These are phyloP conservation scores for Mugil cephalus DNA, from an alignment of 2,113 vertebrate species.

Conservation along the genomic window DNA sequence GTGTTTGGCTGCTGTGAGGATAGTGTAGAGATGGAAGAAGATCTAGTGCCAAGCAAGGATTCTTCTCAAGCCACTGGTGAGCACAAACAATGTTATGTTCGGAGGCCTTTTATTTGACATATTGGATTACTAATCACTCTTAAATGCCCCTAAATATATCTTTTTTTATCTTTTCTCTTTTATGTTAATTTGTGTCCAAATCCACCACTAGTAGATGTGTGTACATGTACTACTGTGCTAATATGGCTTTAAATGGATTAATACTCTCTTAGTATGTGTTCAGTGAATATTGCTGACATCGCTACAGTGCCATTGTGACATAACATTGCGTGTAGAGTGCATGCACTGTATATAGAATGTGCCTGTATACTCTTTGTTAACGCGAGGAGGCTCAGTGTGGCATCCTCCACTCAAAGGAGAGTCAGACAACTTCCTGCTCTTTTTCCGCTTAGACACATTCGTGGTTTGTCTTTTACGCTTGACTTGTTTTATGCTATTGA, in stretches of 20 bases:
- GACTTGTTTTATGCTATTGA: conserved; percentile 43
- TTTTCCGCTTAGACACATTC: conserved; percentile 48
- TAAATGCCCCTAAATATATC: not conserved
- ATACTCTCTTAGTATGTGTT: not conserved
- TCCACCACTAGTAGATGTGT: not conserved
- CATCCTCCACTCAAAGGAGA: conserved; percentile 43
- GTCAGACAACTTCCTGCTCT: conserved; percentile 73
- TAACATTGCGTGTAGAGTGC: conserved; percentile 3
- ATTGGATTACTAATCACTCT: not conserved
- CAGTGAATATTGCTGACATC: conserved; percentile 7
- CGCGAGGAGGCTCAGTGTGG: conserved; percentile 18
- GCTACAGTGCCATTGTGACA: not conserved
- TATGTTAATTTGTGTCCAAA: not conserved
- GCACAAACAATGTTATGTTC: conserved; percentile 11
- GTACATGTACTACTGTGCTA: not conserved
- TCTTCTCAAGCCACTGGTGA: conserved; percentile 66
- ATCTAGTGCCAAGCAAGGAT: conserved; percentile 50
- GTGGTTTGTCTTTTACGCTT: conserved; percentile 36
- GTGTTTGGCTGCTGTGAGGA: conserved; percentile 8
- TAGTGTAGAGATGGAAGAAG: conserved; percentile 70
- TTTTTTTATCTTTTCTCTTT: not conserved
- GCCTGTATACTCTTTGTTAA: conserved; percentile 31
- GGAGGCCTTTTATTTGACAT: not conserved
- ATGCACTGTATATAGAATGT: conserved; percentile 13
- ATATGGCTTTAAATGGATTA: not conserved